Base-by-base conservation (phyloP, 2,113 vertebrate species). In the Lepisosteus oculatus region DNA sequence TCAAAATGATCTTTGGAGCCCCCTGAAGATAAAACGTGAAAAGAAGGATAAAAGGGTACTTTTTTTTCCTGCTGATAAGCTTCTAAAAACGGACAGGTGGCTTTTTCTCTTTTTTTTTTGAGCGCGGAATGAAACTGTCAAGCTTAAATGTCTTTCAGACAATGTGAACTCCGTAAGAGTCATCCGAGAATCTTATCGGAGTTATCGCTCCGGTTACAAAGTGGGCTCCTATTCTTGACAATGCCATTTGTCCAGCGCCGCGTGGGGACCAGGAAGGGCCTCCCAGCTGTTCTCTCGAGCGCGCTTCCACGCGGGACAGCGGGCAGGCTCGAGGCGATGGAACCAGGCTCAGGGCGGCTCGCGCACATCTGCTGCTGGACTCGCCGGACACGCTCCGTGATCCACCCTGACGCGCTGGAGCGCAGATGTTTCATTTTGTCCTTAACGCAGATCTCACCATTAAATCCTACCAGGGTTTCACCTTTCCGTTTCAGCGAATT, bases 171-270 rank as follows among this genome's bases (percentile, higher is more conserved):
- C 55, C 61, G 64, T 62, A 47, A 70, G 69, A 71, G 70, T 80
- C 80, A 80, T 63, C 65, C 71, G 66, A 68, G 72, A 74, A 51
- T 63, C 57, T 70, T 71, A 74, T 78, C 71, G 73, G 71, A 59
- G 3, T 76, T 29, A 29, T 29, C 61, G 70, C 85, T 85, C 79
- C 69, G 72, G 82, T 84, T 84, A 79, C 78, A 83, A 76, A 81
- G 78, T 75, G 78, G 66, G 75, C 78, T 75, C 80, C 80, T 81
- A 83, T 78, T 79, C 74, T 81, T 77, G 78, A 80, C 78, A 84
- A 82, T 71, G 79, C 72, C 73, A 54, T 80, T 74, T 73, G 74
- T 72, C 78, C 80, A 72, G 77, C 75, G 77, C 69, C n/a, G 59
- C 72, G 75, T 57, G 75, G 76, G 76, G 70, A 44, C 74, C 47